These are phyloP conservation scores for Saturnia pavonia DNA, from an alignment of 2,888 invertebrate species.

Conservation along the genomic window DNA sequence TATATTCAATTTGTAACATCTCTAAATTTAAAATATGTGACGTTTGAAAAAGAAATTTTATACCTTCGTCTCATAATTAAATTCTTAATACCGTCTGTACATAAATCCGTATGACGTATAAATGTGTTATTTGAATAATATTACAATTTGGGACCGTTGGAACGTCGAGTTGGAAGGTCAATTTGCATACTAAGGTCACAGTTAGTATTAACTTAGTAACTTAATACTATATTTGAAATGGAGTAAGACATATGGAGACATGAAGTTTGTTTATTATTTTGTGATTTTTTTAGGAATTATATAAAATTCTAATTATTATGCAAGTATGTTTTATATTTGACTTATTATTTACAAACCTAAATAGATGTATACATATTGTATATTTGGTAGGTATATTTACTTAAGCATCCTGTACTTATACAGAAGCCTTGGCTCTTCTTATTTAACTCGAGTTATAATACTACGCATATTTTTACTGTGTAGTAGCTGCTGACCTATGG, in stretches of 20 bases:
- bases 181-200: constrained; percentile 50
- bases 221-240: neutral
- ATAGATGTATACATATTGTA: neutral
- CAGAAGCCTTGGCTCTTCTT: neutral
- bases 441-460: neutral
- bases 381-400: neutral
- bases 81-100: constrained; percentile 48
- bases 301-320: no score
- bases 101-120: constrained; percentile 55
- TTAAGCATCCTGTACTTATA: neutral
- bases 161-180: constrained; percentile 41
- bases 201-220: constrained; percentile 2
- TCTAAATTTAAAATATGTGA: constrained; percentile 19
- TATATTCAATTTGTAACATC: constrained; percentile 1
- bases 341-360: no score
- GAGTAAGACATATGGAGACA: neutral
- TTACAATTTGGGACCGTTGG: constrained; percentile 57
- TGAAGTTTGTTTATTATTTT: neutral
- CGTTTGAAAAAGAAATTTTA: constrained; percentile 21
- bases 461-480: constrained; percentile 1
- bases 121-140: constrained; percentile 64
- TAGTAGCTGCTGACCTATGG: constrained; percentile 35
- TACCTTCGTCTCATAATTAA: constrained; percentile 40
- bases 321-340: no score
- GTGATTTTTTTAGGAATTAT: no score